Evolutionary conservation across 2,888 invertebrate genomes (phyloP).

Genomic region (Callyntrura guangdongensis): DNA sequence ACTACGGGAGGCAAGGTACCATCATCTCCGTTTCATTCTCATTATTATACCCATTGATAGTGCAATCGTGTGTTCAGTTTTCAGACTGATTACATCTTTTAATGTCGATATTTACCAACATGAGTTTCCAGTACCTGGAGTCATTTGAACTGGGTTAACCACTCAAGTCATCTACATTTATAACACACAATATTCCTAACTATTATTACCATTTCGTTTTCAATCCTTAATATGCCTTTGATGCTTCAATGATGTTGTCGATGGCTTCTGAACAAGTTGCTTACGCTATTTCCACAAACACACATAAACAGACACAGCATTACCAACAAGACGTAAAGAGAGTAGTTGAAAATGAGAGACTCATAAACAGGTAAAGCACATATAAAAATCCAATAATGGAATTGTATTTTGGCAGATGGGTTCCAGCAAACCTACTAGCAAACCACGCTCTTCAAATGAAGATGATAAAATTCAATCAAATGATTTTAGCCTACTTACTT

Average conservation of each 20-base stretch:
- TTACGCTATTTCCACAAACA: neutral
- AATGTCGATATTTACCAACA: neutral
- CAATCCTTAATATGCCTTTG: neutral
- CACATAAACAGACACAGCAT: too few species aligned
- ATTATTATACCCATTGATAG: conserved; percentile 12
- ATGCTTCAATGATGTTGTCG: conserved; percentile 2
- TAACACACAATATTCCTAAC: conserved; percentile 36
- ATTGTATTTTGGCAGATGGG: too few species aligned
- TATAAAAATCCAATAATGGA: too few species aligned
- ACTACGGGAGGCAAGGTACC: neutral
- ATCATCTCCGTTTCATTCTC: conserved; percentile 18
- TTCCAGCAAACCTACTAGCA: too few species aligned
- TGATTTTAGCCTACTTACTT: neutral
- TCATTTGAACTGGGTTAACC: conserved; percentile 43
- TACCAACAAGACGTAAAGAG: too few species aligned
- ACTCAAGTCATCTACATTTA: conserved; percentile 50
- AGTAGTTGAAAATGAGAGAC: too few species aligned
- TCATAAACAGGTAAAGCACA: too few species aligned
- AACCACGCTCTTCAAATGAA: too few species aligned
- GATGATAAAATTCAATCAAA: conserved; percentile 5
- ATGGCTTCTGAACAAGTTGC: conserved; percentile 21
- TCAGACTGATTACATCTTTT: conserved; percentile 31
- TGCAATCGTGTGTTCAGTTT: conserved; percentile 36
- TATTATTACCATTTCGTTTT: conserved; percentile 31
- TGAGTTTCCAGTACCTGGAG: neutral